These are phyloP conservation scores for Ligdia adustata DNA, from an alignment of 2,888 invertebrate genomes.

Conservation along the genomic window DNA sequence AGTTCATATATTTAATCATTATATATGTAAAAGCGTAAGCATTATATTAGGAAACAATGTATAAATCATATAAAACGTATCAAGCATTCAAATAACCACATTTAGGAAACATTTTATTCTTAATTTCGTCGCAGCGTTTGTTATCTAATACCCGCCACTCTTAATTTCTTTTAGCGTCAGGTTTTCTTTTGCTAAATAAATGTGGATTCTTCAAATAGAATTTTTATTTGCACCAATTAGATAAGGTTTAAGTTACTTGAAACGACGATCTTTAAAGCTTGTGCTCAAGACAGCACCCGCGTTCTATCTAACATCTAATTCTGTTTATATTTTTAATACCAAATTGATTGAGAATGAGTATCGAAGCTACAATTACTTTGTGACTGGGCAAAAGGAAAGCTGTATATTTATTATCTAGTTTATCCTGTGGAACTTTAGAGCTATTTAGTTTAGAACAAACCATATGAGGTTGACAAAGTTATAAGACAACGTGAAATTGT, in stretches of 20 bases:
- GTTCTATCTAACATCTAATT: slow-evolving; percentile 10
- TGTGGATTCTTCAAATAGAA: slow-evolving; percentile 1
- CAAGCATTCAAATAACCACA: no score
- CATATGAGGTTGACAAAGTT: no score
- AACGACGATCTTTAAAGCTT: slow-evolving; percentile 8
- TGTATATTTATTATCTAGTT: no score
- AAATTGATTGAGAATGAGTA: slow-evolving; percentile 18
- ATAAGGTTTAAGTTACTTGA: slow-evolving; percentile 10
- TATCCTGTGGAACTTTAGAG: no score
- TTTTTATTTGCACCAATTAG: slow-evolving; percentile 21
- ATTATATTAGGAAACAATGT: no score
- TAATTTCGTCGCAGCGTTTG: background rate
- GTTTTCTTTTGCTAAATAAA: slow-evolving; percentile 5
- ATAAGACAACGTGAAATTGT: no score
- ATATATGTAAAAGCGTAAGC: no score
- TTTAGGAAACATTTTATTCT: no score
- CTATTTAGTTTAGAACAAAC: no score
- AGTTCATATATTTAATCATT: no score
- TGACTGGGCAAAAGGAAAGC: background rate
- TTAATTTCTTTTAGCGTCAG: slow-evolving; percentile 10
- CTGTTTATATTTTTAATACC: slow-evolving; percentile 21
- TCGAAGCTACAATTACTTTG: slow-evolving; percentile 8
- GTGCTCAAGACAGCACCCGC: slow-evolving; percentile 3
- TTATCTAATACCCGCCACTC: slow-evolving; percentile 1
- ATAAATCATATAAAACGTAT: no score